Evolutionary conservation across 2,113 vertebrate species (phyloP).

Genomic region (Phalacrocorax aristotelis): DNA sequence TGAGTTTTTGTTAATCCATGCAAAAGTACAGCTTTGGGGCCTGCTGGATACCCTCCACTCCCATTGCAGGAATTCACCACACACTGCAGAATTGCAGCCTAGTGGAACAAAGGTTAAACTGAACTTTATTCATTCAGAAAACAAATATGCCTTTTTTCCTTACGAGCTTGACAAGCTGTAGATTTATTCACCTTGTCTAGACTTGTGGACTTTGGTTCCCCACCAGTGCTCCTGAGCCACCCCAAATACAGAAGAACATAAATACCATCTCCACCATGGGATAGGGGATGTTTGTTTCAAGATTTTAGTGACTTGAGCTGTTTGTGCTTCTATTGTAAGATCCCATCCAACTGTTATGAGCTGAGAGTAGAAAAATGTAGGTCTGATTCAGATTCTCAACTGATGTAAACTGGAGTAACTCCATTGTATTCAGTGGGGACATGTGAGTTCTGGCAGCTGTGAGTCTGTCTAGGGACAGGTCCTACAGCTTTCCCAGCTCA

Average conservation of each 20-base stretch:
- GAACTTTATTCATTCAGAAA: conserved; percentile 37
- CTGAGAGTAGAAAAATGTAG: neutral
- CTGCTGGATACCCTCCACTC: neutral
- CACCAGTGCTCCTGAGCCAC: neutral
- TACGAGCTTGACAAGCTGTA: neutral
- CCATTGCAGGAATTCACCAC: neutral
- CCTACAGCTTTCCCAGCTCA: neutral
- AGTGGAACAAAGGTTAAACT: conserved; percentile 21
- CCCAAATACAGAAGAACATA: neutral
- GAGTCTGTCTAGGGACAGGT: neutral
- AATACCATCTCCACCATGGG: neutral
- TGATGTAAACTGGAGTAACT: neutral
- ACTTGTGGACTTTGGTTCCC: neutral
- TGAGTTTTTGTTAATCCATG: conserved; percentile 48
- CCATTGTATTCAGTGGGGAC: neutral
- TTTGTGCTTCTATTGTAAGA: neutral
- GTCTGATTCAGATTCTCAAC: neutral
- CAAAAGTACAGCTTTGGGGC: conserved; percentile 35
- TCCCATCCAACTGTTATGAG: neutral
- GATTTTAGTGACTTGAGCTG: neutral
- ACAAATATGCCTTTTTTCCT: neutral
- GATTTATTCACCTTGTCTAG: conserved; percentile 5
- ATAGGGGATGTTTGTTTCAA: neutral
- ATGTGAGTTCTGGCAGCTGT: fast-evolving
- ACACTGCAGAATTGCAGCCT: conserved; percentile 13